Percentiles rank a stretch among this genome's conserved stretches.
Conservation (phyloP, 2,888 invertebrate genomes). For the Drosophila phalerata region DNA sequence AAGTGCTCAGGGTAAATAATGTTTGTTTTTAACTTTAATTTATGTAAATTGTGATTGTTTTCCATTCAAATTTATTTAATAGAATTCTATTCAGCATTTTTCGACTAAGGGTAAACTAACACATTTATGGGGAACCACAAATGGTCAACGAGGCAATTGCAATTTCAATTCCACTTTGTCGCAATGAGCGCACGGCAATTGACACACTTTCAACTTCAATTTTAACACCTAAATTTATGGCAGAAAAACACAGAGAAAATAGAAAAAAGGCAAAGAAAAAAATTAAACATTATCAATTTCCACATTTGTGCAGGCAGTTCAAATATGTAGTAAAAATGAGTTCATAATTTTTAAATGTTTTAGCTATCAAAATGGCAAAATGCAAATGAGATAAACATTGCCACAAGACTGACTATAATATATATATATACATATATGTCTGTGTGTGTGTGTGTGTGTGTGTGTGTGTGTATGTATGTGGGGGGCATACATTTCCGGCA, state of each 20-base stretch:
- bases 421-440: background rate
- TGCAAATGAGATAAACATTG: slow-evolving; percentile 59
- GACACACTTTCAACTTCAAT: slow-evolving; percentile 62
- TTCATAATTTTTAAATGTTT: slow-evolving; percentile 53
- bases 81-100: background rate
- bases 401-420: slow-evolving; percentile 4
- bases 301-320: slow-evolving; percentile 51
- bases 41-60: background rate
- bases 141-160: slow-evolving; percentile 41
- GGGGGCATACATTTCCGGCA: slow-evolving; percentile 72
- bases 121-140: slow-evolving; percentile 12
- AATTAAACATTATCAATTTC: slow-evolving; percentile 31
- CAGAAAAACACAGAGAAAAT: slow-evolving; percentile 18
- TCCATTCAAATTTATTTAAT: background rate
- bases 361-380: slow-evolving; percentile 52
- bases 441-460: slow-evolving; percentile 10
- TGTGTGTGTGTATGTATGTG: slow-evolving; percentile 10
- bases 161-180: slow-evolving; percentile 43
- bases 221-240: slow-evolving; percentile 66
- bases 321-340: slow-evolving; percentile 42
- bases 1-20: too few species aligned
- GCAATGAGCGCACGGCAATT: slow-evolving; percentile 59
- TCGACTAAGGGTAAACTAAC: background rate
- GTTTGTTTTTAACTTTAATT: background rate
- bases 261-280: background rate